Base-by-base conservation (phyloP, 2,888 invertebrate genomes). In the Timandra comae region DNA sequence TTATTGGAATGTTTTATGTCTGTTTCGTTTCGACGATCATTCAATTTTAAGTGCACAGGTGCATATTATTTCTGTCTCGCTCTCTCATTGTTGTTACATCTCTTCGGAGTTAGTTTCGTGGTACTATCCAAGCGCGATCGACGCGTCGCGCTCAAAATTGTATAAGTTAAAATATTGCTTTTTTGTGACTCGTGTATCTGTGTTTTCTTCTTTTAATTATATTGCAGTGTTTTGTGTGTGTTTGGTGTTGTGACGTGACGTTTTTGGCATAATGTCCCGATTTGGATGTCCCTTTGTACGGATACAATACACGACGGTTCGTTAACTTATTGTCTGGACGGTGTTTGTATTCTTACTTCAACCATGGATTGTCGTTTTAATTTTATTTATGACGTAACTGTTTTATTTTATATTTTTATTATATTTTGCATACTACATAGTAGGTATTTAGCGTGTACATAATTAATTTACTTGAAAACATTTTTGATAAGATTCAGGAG, bases 21-120 rank as follows among this genome's bases (percentile, higher is more conserved):
- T 49, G 49, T 78, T 69, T 63, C 70, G 49, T 57, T 80, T 63
- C 46, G 46, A 46, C 68, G 53, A 63, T 62, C 77, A 75, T 76
- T 79, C 74, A 74, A 62, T 70, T 74, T 71, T 60, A 76, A 79
- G 78, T 81, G 76, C 76, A 82, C 82, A 82, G 82, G 82, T 84
- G 82, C 77, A 75, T 49, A 45, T 31, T 70, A 47, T 47, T 47
- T 58, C 43, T 38, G 65, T 81, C 81, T 71, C 79, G 57, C 59
- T 82, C 69, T 41, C 79, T 38, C 41, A 47, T 49, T 52, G 52
- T 52, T 52, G 52, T 51, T 47, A 52, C 58, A 47, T 49, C 51
- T 53, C 54, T n/a, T 55, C 58, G 53, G 67, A 16, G 68, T 63
- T 73, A 81, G 81, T 82, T 71, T 69, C 60, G 59, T 53, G 53